Conservation (phyloP, 2,113 vertebrate genomes). For the Serinus canaria region DNA sequence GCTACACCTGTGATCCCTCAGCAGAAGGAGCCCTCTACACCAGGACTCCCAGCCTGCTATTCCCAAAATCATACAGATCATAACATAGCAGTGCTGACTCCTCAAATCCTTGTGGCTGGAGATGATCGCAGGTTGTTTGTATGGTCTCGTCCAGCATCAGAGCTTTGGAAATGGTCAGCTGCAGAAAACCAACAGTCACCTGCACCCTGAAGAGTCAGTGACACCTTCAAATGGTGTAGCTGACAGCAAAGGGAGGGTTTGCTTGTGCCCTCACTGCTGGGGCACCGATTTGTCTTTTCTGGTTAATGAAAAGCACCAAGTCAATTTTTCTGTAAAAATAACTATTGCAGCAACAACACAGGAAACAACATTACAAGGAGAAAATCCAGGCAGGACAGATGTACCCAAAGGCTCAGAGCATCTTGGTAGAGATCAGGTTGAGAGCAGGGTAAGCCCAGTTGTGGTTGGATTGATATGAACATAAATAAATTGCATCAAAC, state of each 20-base stretch:
- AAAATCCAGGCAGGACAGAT: neutral
- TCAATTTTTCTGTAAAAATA: neutral
- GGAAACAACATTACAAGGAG: neutral
- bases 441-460: neutral
- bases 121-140: neutral
- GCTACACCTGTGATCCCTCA: neutral
- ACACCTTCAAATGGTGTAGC: neutral
- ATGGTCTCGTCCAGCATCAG: neutral
- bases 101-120: neutral
- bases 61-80: neutral
- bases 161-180: neutral
- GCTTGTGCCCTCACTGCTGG: neutral
- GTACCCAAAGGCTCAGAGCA: neutral
- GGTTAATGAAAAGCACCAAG: neutral
- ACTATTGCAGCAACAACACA: neutral
- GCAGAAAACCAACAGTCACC: neutral
- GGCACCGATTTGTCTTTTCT: neutral
- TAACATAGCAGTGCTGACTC: neutral
- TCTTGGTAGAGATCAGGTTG: neutral
- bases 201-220: neutral
- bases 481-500: neutral
- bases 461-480: neutral
- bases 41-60: neutral
- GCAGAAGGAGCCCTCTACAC: neutral
- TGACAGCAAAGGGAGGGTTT: neutral